Evolutionary conservation across 1,140 invertebrate genomes (phyloP), one percentile per base, ranked within the genome.

Genomic region (Hypothenemus hampei): DNA sequence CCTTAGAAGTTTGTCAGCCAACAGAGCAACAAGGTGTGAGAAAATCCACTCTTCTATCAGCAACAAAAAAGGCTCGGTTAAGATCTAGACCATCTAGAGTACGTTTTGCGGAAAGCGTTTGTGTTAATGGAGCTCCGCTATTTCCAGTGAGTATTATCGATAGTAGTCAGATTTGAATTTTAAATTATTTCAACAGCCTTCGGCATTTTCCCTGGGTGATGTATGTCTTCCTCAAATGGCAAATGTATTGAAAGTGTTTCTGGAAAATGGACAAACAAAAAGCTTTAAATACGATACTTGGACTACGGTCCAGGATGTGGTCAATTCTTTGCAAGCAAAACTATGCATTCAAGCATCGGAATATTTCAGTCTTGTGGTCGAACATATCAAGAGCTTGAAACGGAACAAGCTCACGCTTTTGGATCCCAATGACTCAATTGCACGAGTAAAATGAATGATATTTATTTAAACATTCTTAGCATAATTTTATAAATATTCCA

Each of bases 211-310:
- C 2, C 72, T 84, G 29, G 83, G 85, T 31, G 88, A 92, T 62
- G 82, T 87, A 35, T 87, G 85, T 65, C 78, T 91, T 24, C 87
- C 91, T 11, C 87, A 90, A 22, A 90, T 94, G 83, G 91, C 91
- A 8, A 94, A 93, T 73, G 91, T 95, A 7, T 78, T 95, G 19
- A 93, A 94, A 74, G 90, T 92, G 24, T 95, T 93, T 69, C 75
- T 95, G 19, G 93, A 96, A 73, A 96, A 95, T 70, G 91, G 92
- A 3, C 92, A 95, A 73, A 95, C 92, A 3, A 94, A 94, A 72
- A 93, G 90, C n/a, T 96, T 96, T 72, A 94, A 94, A 70, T 96
- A 96, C 69, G 91, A 96, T 73, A 81, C 84, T 19, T 88, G 81
- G 40, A 96, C 92, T 11, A 90, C 87, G 3, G 91, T 95, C 1